Conservation (phyloP, 2,888 invertebrate genomes). For the Tineola bisselliella region DNA sequence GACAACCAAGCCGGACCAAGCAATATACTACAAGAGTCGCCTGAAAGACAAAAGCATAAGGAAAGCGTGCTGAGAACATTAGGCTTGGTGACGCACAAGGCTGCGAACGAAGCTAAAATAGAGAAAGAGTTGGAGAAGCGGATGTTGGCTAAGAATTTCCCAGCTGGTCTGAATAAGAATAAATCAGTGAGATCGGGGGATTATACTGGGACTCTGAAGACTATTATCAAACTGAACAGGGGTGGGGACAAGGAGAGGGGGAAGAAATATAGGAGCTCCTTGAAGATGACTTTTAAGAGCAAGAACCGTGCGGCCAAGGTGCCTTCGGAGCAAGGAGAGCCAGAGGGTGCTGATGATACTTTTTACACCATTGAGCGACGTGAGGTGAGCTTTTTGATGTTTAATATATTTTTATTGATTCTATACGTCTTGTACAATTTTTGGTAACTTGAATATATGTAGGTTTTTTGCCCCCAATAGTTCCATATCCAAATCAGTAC, state of each 20-base stretch:
- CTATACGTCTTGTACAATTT: too few species aligned
- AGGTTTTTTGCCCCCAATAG: too few species aligned
- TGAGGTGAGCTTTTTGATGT: constrained; percentile 58
- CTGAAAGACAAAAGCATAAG: constrained; percentile 74
- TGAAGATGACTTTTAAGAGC: constrained; percentile 82
- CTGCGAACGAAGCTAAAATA: constrained; percentile 74
- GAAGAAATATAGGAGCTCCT: constrained; percentile 71
- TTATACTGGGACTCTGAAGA: constrained; percentile 84
- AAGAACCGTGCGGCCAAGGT: constrained; percentile 70
- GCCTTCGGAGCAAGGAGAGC: constrained; percentile 45
- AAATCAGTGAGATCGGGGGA: constrained; percentile 49
- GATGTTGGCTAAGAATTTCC: constrained; percentile 25
- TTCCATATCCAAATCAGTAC: too few species aligned
- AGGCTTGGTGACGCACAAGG: constrained; percentile 78
- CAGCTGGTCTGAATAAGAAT: constrained; percentile 26
- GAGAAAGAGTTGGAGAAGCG: constrained; percentile 65
- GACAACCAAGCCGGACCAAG: constrained; percentile 48
- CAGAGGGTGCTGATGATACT: constrained; percentile 43
- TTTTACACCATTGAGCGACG: constrained; percentile 76
- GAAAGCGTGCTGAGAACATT: constrained; percentile 78
- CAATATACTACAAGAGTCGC: constrained; percentile 56
- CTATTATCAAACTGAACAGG: constrained; percentile 81
- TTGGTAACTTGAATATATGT: too few species aligned
- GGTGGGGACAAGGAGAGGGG: constrained; percentile 64
- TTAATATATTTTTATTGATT: too few species aligned